Percentiles rank a stretch among this genome's conserved stretches.
These are phyloP conservation scores for Holcopasites calliopsidis DNA, from an alignment of 1,140 invertebrate species.

Conservation along the genomic window DNA sequence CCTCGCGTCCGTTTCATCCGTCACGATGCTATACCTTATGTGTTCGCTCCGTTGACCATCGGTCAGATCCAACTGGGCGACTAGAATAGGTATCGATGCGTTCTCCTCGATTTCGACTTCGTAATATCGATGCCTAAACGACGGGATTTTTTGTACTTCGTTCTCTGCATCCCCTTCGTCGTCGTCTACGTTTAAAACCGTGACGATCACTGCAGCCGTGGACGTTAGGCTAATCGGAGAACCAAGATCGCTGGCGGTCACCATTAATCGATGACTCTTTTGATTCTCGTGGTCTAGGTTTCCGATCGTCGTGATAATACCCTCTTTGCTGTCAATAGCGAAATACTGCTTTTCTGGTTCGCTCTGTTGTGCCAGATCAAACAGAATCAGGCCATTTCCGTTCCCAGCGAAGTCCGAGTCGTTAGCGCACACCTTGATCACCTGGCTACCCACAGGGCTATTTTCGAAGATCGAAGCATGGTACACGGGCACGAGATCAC, in stretches of 20 bases:
- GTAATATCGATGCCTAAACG: slow-evolving; percentile 87
- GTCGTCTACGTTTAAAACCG: slow-evolving; percentile 83
- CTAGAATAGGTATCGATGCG: slow-evolving; percentile 83
- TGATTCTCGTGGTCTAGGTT: slow-evolving; percentile 87
- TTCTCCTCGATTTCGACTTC: slow-evolving; percentile 90
- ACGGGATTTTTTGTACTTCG: slow-evolving; percentile 78
- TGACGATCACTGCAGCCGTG: slow-evolving; percentile 86
- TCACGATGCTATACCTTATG: slow-evolving; percentile 82
- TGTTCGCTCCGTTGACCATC: slow-evolving; percentile 80
- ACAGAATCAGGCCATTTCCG: slow-evolving; percentile 89
- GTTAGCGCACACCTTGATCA: slow-evolving; percentile 88
- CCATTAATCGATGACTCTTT: slow-evolving; percentile 86
- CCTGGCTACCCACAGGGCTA: slow-evolving; percentile 84
- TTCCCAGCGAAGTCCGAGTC: slow-evolving; percentile 92
- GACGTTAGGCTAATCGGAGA: slow-evolving; percentile 87
- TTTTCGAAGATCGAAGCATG: slow-evolving; percentile 85
- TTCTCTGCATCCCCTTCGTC: slow-evolving; percentile 61
- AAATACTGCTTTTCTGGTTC: slow-evolving; percentile 65
- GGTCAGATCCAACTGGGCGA: slow-evolving; percentile 86
- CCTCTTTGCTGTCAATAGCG: slow-evolving; percentile 82
- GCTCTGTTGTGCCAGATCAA: slow-evolving; percentile 82
- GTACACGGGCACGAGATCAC: slow-evolving; percentile 82
- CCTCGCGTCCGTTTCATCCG: slow-evolving; percentile 80
- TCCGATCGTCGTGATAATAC: slow-evolving; percentile 86
- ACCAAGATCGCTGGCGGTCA: slow-evolving; percentile 91